Base-by-base conservation (phyloP, 1,140 invertebrate species). In the Zaprionus lachaisei region DNA sequence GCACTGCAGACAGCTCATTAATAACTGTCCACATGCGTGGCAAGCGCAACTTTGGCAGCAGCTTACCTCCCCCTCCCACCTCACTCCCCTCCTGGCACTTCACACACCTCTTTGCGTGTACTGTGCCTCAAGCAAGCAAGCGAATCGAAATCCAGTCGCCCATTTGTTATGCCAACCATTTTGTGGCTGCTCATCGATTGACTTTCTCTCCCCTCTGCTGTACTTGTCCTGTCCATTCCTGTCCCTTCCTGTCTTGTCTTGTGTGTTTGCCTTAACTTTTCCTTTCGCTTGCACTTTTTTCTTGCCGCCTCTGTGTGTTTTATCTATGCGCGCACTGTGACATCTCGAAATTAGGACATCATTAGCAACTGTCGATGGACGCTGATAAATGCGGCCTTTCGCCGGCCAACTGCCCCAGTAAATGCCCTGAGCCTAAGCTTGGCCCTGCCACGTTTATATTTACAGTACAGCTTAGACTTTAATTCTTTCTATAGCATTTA, bases 311-410 rank as follows among this genome's bases (percentile, higher is more conserved):
- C 31, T 34, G 31, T 11, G 9, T 34, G 31, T 34, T 34, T 34
- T 90, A 90, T 91, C 86, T 82, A 82, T 75, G 82, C 82, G 67
- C 79, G 65, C 73, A 70, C 77, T 80, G 82, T 85, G 85, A 82
- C 86, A 90, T 90, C 83, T 82, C 77, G 66, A 90, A 90, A 90
- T 90, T 90, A 90, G 86, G 85, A 90, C 86, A 91, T 90, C 85
- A 90, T 90, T 90, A 90, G 85, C 86, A 90, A 90, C 86, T 91
- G 86, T 90, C 85, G 86, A 85, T 91, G 77, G 56, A 61, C 58
- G 60, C 77, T 82, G 85, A 91, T 90, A 91, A 90, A 90, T 85
- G 79, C 71, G 55, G 65, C 60, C 63, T 71, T 79, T 80, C 63
- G 71, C 80, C n/a, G 7, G 62, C 12, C 26, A 26, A 51, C 2